Evolutionary conservation across 1,140 invertebrate genomes (phyloP).

Genomic region (Apis mellifera): Amel_HAv3.1 CM009942.2:9797501-9798000

Average conservation of each 20-base stretch:
- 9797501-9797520: too few relatives aligned
- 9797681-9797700: not conserved
- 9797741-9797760: constrained; percentile 21
- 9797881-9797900: constrained; percentile 60
- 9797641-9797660: constrained; percentile 49
- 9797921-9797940: constrained; percentile 73
- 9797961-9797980: not conserved
- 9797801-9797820: constrained; percentile 18
- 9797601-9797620: not conserved
- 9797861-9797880: constrained; percentile 67
- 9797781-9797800: constrained; percentile 8
- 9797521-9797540: constrained; percentile 15
- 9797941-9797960: constrained; percentile 14
- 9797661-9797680: constrained; percentile 58
- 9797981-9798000: not conserved
- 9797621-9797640: not conserved
- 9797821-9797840: constrained; percentile 33
- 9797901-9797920: constrained; percentile 72
- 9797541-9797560: constrained; percentile 57
- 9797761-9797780: not conserved
- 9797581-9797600: constrained; percentile 36
- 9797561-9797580: constrained; percentile 47
- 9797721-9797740: constrained; percentile 45
- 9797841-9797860: constrained; percentile 63
- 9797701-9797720: constrained; percentile 16